A percentile compares a stretch with the other conserved stretches of the same genome.
phyloP scores from a whole-genome alignment of 2,113 vertebrate species.

The Herpetotheres cachinnans region DNA sequence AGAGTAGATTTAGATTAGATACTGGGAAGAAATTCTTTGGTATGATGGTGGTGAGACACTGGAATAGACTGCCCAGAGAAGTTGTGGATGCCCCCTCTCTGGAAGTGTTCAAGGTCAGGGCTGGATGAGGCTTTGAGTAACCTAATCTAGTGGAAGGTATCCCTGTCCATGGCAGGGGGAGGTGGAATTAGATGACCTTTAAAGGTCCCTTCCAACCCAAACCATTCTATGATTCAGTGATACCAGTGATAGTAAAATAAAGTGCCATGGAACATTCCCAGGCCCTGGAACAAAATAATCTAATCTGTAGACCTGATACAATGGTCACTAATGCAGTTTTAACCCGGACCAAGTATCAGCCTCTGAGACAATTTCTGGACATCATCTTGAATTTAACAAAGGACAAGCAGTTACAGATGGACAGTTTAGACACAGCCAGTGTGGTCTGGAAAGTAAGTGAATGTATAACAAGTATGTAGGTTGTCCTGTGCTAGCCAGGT shows the following conservation, averaged over 20 bases:
- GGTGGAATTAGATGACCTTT: neutral
- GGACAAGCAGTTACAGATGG: neutral
- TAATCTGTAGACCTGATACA: neutral
- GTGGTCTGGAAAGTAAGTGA: neutral
- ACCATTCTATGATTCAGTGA: neutral
- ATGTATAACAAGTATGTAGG: neutral
- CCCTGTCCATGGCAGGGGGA: neutral
- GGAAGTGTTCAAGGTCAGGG: neutral
- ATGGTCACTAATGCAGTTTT: neutral
- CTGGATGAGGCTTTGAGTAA: neutral
- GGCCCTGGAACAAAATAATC: neutral
- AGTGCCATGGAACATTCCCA: neutral
- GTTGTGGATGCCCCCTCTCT: no score
- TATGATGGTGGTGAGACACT: neutral
- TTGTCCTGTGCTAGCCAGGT: neutral
- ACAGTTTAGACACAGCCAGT: neutral
- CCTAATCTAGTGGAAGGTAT: neutral
- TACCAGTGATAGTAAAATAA: neutral
- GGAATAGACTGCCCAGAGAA: neutral
- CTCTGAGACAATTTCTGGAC: neutral
- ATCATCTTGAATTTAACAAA: neutral
- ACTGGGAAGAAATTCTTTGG: neutral
- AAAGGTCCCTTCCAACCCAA: neutral
- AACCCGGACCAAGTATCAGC: neutral
- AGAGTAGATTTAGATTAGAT: neutral